A percentile compares a stretch with the other conserved stretches of the same genome.
Evolutionary conservation across 2,797 vertebrate species (phyloP).

Genomic region (Semotilus atromaculatus): DNA sequence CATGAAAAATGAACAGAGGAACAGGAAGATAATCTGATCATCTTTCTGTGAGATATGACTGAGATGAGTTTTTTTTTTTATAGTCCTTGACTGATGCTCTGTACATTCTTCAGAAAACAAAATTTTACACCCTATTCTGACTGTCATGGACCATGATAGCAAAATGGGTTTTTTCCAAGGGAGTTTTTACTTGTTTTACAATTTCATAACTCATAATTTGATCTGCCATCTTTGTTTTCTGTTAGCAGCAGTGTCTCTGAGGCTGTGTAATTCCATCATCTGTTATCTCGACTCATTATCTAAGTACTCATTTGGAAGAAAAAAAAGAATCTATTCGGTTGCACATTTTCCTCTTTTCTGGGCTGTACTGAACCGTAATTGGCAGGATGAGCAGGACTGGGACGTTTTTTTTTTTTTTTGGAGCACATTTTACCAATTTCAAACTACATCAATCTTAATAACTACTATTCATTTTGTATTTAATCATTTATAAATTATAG

Average conservation of each 20-base stretch:
- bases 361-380: slow-evolving; percentile 18
- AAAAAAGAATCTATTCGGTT: neutral
- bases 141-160: neutral
- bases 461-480: no score
- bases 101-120: neutral
- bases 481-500: no score
- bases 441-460: no score
- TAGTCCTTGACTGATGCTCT: slow-evolving; percentile 18
- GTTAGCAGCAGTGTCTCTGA: slow-evolving; percentile 15
- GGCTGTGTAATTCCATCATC: slow-evolving; percentile 28
- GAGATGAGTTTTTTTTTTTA: slow-evolving; percentile 1
- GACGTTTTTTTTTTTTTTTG: no score
- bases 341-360: neutral
- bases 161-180: slow-evolving; percentile 1
- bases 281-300: slow-evolving; percentile 27
- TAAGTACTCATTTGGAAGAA: neutral
- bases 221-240: slow-evolving; percentile 42
- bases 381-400: neutral
- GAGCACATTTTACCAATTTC: no score
- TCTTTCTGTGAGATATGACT: slow-evolving; percentile 23
- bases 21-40: slow-evolving; percentile 14
- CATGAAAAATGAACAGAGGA: slow-evolving; percentile 15
- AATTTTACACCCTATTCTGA: neutral
- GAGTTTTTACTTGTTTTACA: slow-evolving; percentile 12
- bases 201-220: slow-evolving; percentile 38